Conservation (phyloP, 2,797 vertebrate species). For the Pelodytes ibericus region DNA sequence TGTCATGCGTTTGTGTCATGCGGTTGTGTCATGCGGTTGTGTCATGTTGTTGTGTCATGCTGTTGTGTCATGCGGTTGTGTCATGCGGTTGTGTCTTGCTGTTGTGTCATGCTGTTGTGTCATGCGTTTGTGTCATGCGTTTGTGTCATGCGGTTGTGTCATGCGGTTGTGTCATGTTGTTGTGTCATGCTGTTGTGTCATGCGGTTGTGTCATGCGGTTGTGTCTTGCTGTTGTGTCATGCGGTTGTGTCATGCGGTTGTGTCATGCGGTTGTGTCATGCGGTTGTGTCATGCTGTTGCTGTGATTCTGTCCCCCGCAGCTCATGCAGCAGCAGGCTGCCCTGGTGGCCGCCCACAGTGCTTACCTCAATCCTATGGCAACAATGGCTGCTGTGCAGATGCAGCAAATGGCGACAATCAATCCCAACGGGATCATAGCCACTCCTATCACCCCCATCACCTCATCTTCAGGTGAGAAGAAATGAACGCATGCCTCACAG, state of each 20-base stretch:
- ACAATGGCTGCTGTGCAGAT: conserved; percentile 92
- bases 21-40: too few relatives aligned
- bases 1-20: too few relatives aligned
- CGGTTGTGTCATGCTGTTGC: neutral
- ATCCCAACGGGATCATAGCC: conserved; percentile 89
- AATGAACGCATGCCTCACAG: too few relatives aligned
- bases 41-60: neutral
- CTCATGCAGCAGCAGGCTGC: conserved; percentile 92
- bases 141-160: too few relatives aligned
- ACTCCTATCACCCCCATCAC: conserved; percentile 76
- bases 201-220: neutral
- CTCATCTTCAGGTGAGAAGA: conserved; percentile 73
- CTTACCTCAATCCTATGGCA: conserved; percentile 94
- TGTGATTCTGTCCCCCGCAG: conserved; percentile 65
- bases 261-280: conserved; percentile 1
- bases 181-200: neutral
- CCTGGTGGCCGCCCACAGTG: conserved; percentile 88
- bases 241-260: neutral
- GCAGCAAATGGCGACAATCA: conserved; percentile 94
- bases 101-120: neutral
- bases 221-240: too few relatives aligned
- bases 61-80: too few relatives aligned
- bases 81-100: neutral
- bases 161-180: neutral
- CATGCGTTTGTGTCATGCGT: too few relatives aligned